A percentile compares a stretch with the other conserved stretches of the same genome.
phyloP scores from a whole-genome alignment of 2,113 vertebrate genomes.

The Nerophis ophidion region DNA sequence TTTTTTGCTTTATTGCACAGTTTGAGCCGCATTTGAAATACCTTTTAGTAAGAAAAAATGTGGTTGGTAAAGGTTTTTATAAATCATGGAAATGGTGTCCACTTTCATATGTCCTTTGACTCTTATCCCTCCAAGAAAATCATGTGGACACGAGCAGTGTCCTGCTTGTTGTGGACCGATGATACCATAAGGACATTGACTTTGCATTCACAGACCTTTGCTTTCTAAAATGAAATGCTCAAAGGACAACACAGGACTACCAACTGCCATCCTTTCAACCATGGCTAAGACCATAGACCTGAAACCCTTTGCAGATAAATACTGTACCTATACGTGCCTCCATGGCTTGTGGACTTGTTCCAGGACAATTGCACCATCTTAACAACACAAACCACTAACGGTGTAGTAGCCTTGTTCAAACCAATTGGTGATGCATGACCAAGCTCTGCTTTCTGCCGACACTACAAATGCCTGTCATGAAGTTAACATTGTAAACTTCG shows the following conservation, averaged over 20 bases:
- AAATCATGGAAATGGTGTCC: conserved; percentile 22
- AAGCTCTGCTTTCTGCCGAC: conserved; percentile 39
- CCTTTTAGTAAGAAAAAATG: conserved; percentile 20
- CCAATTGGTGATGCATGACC: conserved; percentile 38
- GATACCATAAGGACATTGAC: conserved; percentile 5
- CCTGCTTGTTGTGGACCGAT: conserved; percentile 18
- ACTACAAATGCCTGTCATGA: conserved; percentile 37
- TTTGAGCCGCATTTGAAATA: conserved; percentile 38
- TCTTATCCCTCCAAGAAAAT: conserved; percentile 5
- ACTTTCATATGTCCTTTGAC: background rate
- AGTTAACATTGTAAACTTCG: conserved; percentile 30
- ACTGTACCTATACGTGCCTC: conserved; percentile 50
- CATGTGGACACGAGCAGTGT: conserved; percentile 30
- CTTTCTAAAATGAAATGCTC: conserved; percentile 19
- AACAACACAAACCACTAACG: conserved; percentile 1
- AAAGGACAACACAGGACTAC: conserved; percentile 33
- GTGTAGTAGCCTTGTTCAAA: conserved; percentile 27
- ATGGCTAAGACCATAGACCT: conserved; percentile 19
- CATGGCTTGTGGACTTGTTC: conserved; percentile 43
- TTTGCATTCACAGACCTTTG: background rate
- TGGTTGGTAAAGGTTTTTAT: conserved; percentile 33
- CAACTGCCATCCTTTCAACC: conserved; percentile 35
- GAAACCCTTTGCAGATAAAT: conserved; percentile 47
- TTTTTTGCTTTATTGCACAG: conserved; percentile 55
- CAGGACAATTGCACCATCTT: conserved; percentile 30